A percentile compares a stretch with the other conserved stretches of the same genome.
Evolutionary conservation across 2,113 vertebrate genomes (phyloP).

Genomic region (Tauraco erythrolophus): DNA sequence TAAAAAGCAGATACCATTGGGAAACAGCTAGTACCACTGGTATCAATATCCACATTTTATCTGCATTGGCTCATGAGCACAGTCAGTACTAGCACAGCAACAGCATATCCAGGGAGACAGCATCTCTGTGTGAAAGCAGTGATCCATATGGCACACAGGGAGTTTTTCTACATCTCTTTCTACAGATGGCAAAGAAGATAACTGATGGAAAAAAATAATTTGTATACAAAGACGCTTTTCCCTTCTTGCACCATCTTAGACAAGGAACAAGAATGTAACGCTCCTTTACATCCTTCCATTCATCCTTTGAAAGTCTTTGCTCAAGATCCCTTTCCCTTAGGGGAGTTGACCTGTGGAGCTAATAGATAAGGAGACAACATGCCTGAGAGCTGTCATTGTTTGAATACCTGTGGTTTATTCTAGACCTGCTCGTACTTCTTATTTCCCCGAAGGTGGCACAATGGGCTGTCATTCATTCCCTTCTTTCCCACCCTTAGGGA

Average conservation of each 20-base stretch:
- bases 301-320: neutral
- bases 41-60: neutral
- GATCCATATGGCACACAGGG: neutral
- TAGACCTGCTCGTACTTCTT: neutral
- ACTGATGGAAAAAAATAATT: neutral
- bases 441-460: neutral
- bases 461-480: neutral
- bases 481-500: neutral
- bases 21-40: neutral
- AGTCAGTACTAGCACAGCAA: neutral
- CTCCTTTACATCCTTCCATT: neutral
- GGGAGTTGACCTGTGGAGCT: neutral
- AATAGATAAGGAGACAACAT: neutral
- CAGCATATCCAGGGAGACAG: neutral
- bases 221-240: neutral
- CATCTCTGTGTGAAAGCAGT: neutral
- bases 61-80: neutral
- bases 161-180: neutral
- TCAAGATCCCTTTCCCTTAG: neutral
- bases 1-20: neutral
- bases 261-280: neutral
- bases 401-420: neutral
- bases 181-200: neutral
- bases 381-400: neutral
- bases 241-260: neutral